Evolutionary conservation across 2,113 vertebrate species (phyloP).

Genomic region (Asarcornis scutulata): DNA sequence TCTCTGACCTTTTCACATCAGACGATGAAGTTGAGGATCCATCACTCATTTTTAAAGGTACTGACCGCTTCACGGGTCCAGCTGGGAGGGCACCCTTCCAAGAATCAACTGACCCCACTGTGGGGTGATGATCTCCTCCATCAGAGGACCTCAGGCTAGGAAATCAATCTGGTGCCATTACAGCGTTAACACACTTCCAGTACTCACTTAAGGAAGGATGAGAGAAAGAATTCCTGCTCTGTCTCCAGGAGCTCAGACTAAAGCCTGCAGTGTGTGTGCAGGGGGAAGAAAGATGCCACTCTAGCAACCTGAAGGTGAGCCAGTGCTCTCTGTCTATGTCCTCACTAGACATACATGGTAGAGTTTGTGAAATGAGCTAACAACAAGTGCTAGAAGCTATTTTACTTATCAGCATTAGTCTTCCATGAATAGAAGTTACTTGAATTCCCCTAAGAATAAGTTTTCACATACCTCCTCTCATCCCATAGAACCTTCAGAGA

Average conservation of each 20-base stretch:
- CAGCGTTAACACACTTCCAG: neutral
- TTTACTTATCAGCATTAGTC: accelerated
- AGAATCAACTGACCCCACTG: neutral
- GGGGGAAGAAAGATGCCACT: neutral
- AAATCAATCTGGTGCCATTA: neutral
- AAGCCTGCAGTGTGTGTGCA: neutral
- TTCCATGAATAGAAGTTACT: neutral
- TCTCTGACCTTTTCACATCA: neutral
- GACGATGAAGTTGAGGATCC: neutral
- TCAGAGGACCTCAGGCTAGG: neutral
- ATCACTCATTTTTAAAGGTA: neutral
- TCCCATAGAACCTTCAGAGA: neutral
- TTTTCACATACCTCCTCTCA: neutral
- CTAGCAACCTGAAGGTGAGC: neutral
- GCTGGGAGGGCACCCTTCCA: neutral
- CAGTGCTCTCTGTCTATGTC: neutral
- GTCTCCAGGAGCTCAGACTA: neutral
- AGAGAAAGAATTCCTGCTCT: neutral
- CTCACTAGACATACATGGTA: accelerated
- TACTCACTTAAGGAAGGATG: neutral
- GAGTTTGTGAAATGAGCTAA: accelerated
- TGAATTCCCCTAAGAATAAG: neutral
- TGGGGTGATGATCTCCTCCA: neutral
- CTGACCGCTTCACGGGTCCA: neutral
- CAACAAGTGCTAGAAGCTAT: neutral